Base-by-base conservation (phyloP, 2,888 invertebrate genomes). In the Lucinisca nassula region DNA sequence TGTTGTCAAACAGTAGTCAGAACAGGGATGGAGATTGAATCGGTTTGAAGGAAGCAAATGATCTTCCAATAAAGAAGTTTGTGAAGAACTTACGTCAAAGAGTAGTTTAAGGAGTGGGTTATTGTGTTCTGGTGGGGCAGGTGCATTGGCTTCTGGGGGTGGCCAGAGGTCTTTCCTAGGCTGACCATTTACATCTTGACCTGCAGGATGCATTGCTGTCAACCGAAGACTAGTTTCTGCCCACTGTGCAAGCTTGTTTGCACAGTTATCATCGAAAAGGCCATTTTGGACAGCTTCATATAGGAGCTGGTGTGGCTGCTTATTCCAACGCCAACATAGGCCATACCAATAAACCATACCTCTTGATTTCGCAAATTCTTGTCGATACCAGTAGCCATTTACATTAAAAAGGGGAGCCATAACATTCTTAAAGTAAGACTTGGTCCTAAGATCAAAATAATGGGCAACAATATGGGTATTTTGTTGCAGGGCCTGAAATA, bases 291-390 rank as follows among this genome's bases (percentile, higher is more conserved):
- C 3, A n/a, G 80, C 79, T 35, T 85, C 51, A 77, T 79, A 30
- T 27, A 90, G 8, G 0, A 90, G 73, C n/a, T 80, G 79, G 40
- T 87, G 88, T 4, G 90, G 89, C 70, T 90, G 75, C 70, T 67
- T 78, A 55, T 90, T 85, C 27, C 55, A 12, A 21, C 85, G 76
- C 91, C 90, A 91, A 74, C 84, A 92, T 1, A 93, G 61, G 55
- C 93, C 91, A 89, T 92, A 90, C 91, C 87, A 91, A 61, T 92
- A 90, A 24, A 91, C 61, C 91, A 92, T 90, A 3, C 89, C 90
- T 38, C 91, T 72, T 10, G 92, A 91, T 72, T 92, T 91, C 0
- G 90, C 90, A 85, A 91, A 92, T 79, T 91, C 90, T 78, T 90
- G 85, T 27, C 92, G 14, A 55, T 90, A 92, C 93, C 93, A 93